These are phyloP conservation scores for Pegoplata infirma DNA, from an alignment of 2,888 invertebrate genomes.

Conservation along the genomic window DNA sequence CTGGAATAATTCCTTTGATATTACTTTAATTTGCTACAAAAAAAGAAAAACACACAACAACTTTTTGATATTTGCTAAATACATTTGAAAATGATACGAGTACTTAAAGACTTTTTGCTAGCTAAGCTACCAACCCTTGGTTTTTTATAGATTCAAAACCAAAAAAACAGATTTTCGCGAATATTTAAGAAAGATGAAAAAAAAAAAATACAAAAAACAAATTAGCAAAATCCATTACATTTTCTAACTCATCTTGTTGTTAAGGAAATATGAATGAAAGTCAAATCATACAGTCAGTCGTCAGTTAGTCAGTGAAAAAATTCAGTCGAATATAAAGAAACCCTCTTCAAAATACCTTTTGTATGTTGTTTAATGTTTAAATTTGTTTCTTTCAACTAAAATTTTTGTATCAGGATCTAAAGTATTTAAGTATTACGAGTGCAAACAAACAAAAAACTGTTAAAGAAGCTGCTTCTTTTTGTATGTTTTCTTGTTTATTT, in stretches of 20 bases:
- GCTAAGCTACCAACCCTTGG: background rate
- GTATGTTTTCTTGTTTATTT: background rate
- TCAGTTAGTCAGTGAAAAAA: conserved; percentile 4
- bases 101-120: background rate
- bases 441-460: background rate
- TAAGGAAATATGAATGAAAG: conserved; percentile 5
- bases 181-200: conserved; percentile 35
- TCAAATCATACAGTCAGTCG: conserved; percentile 31
- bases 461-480: conserved; percentile 28
- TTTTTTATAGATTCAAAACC: background rate
- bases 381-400: background rate
- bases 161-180: conserved; percentile 24
- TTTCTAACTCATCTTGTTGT: conserved; percentile 23
- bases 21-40: conserved; percentile 42
- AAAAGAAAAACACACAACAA: background rate
- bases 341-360: background rate
- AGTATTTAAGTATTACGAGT: conserved; percentile 48
- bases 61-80: conserved; percentile 15
- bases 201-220: conserved; percentile 52
- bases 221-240: conserved; percentile 61
- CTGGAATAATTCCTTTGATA: conserved; percentile 32
- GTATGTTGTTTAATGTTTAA: background rate
- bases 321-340: background rate
- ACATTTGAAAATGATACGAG: conserved; percentile 9
- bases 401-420: conserved; percentile 30